phyloP scores from a whole-genome alignment of 2,113 vertebrate genomes.

The Lamprotornis superbus region DNA sequence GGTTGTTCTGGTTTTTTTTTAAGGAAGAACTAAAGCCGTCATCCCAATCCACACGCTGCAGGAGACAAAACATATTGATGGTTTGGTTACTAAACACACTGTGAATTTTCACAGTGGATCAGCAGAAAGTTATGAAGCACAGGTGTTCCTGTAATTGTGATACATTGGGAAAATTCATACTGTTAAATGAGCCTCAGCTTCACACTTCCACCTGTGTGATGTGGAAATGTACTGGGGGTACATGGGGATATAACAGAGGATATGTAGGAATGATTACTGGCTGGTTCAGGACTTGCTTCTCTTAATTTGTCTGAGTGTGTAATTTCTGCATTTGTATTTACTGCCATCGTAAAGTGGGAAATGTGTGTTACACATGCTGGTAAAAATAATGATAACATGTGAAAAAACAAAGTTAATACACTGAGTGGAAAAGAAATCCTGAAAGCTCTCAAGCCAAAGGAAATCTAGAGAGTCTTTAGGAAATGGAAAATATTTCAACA shows the following conservation, averaged over 20 bases:
- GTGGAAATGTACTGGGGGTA: slow-evolving; percentile 62
- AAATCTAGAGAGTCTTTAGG: not conserved
- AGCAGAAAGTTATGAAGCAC: slow-evolving; percentile 72
- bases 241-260: slow-evolving; percentile 39
- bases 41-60: not conserved
- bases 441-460: not conserved
- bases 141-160: slow-evolving; percentile 77
- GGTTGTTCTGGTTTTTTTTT: not conserved
- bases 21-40: not conserved
- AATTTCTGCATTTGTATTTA: slow-evolving; percentile 59
- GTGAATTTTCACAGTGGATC: slow-evolving; percentile 70
- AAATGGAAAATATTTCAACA: not conserved
- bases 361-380: not conserved
- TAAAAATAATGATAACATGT: slow-evolving; percentile 39
- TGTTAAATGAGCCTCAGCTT: slow-evolving; percentile 74
- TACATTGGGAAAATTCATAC: slow-evolving; percentile 75
- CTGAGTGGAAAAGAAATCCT: not conserved
- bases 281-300: slow-evolving; percentile 44
- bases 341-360: slow-evolving; percentile 20
- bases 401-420: not conserved
- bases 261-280: slow-evolving; percentile 48
- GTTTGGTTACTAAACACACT: slow-evolving; percentile 39
- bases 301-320: slow-evolving; percentile 34
- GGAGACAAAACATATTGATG: slow-evolving; percentile 49
- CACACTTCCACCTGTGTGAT: slow-evolving; percentile 74